Evolutionary conservation across 1,140 invertebrate genomes (phyloP).

Genomic region (Drosophila lacteicornis): DNA sequence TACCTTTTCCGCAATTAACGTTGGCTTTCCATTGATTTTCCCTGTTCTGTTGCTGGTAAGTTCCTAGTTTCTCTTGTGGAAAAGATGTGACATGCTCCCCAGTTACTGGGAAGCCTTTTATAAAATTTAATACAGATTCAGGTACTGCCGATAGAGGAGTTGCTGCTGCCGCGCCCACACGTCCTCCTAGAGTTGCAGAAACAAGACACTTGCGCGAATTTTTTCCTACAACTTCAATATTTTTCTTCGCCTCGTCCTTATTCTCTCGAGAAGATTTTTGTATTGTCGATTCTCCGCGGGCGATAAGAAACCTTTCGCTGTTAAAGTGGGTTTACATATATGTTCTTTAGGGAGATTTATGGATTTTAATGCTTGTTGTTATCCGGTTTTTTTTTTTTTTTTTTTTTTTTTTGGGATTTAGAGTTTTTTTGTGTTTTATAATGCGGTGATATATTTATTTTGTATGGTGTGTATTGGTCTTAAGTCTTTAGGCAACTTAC

Average conservation of each 20-base stretch:
- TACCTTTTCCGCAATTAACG: not conserved
- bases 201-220: too few species aligned
- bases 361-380: slow-evolving; percentile 2
- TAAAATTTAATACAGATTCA: slow-evolving; percentile 3
- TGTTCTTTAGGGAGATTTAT: not conserved
- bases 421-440: slow-evolving; percentile 1
- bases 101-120: not conserved
- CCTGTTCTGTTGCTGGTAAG: not conserved
- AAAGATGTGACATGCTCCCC: not conserved
- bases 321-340: slow-evolving; percentile 3
- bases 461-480: slow-evolving; percentile 8
- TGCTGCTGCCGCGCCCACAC: not conserved
- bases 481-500: slow-evolving; percentile 35
- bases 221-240: too few species aligned
- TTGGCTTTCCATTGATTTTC: not conserved
- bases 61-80: not conserved
- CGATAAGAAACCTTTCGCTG: not conserved
- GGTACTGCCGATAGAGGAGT: slow-evolving; percentile 1
- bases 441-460: not conserved
- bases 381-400: not conserved
- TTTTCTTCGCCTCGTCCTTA: not conserved
- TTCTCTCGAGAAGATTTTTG: not conserved
- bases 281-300: not conserved
- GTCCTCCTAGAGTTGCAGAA: too few species aligned
- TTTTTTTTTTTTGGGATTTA: too few species aligned